Evolutionary conservation across 2,797 vertebrate species (phyloP), one percentile per base, ranked within the genome.

Genomic region (Halcyon badia): DNA sequence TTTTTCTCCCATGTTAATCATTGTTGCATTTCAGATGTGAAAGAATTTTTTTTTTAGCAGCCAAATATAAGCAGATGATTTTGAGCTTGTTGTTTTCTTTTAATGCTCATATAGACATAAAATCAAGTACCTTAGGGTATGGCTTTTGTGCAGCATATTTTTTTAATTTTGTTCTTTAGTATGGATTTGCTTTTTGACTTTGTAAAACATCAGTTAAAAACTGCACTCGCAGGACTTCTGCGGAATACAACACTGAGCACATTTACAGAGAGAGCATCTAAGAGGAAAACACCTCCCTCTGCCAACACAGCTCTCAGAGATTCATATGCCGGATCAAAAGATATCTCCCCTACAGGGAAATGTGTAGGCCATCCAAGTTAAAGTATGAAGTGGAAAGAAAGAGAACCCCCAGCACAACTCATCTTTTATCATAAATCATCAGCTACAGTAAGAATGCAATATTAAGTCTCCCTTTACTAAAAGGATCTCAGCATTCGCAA

Each of bases 141-240:
- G n/a, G 80, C n/a, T 90, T 71, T 62, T 28, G 39, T 71, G 52
- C 22, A 87, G n/a, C 16, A 80, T 19, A 91, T 14, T 93, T 82
- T 87, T 95, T 89, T 44, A 92, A 96, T 96, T 97, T 94, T 60
- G 60, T 87, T 95, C 91, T 80, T 83, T 66, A 51, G 37, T 90
- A 39, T 39, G n/a, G 44, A 90, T 83, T 79, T 44, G 14, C 76
- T 93, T 81, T 97, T 96, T 96, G 89, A 94, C 85, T 97, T 97
- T 93, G 81, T 48, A 96, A 96, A 97, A 95, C 64, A 92, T 61
- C 91, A 97, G 92, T 91, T 96, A 90, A 94, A 97, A 94, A 57
- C n/a, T 58, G 33, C 46, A 57, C 76, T 95, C 81, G 28, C 58
- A 87, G 88, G 69, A 49, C 22, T 76, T 61, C 14, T 68, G 20